phyloP scores from a whole-genome alignment of 2,113 vertebrate genomes.

The Ictalurus punctatus region DNA sequence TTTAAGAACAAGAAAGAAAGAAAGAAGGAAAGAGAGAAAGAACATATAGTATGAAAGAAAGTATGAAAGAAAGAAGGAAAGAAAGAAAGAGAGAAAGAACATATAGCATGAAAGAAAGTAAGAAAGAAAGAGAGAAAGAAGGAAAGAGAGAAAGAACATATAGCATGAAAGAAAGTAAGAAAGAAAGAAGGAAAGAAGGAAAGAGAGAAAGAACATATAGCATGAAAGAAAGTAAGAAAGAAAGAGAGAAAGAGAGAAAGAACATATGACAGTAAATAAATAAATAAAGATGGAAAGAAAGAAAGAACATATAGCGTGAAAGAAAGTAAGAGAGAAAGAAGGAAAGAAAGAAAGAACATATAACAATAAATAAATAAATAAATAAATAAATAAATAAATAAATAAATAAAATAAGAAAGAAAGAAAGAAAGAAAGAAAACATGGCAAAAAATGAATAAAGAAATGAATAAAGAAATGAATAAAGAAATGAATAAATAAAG shows the following conservation, averaged over 20 bases:
- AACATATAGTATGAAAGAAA: too few species aligned
- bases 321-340: neutral
- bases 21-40: neutral
- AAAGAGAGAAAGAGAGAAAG: too few species aligned
- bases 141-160: neutral
- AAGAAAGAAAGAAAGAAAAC: neutral
- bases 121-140: neutral
- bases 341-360: neutral
- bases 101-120: too few species aligned
- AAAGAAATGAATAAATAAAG: too few species aligned
- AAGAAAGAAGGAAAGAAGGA: neutral
- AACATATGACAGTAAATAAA: too few species aligned
- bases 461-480: too few species aligned
- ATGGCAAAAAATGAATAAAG: too few species aligned
- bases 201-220: neutral
- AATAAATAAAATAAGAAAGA: too few species aligned
- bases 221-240: neutral
- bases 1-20: neutral
- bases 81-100: neutral
- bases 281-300: too few species aligned
- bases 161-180: too few species aligned
- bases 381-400: neutral
- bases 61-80: too few species aligned
- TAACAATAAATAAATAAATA: neutral
- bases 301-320: neutral